phyloP scores from a whole-genome alignment of 2,888 invertebrate genomes.

The Anthophora plumipes region DNA sequence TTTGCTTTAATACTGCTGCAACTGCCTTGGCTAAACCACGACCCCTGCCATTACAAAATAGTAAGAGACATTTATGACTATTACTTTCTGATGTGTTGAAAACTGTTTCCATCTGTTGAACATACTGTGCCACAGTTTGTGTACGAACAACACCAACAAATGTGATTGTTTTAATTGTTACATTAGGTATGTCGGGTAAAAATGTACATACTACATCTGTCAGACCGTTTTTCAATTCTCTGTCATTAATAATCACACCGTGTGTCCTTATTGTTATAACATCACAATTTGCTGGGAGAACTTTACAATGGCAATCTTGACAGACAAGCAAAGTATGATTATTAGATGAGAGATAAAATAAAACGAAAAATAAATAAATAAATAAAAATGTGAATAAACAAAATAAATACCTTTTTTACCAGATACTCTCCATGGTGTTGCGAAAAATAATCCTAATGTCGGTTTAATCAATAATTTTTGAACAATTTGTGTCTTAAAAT shows the following conservation, averaged over 20 bases:
- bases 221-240: conserved; percentile 58
- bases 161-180: conserved; percentile 66
- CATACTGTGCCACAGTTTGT: not conserved
- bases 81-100: conserved; percentile 30
- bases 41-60: conserved; percentile 62
- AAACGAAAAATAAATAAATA: too few species aligned
- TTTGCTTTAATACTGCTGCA: conserved; percentile 43
- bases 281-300: conserved; percentile 73
- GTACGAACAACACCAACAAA: conserved; percentile 20
- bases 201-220: conserved; percentile 65
- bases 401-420: conserved; percentile 20
- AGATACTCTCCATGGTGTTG: not conserved
- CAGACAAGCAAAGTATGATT: conserved; percentile 20
- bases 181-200: conserved; percentile 75
- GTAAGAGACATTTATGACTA: conserved; percentile 72
- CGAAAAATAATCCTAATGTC: conserved; percentile 55
- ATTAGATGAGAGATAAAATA: not conserved
- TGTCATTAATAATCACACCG: conserved; percentile 69
- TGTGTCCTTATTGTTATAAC: conserved; percentile 71
- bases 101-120: conserved; percentile 8
- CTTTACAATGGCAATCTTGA: conserved; percentile 73
- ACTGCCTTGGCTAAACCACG: conserved; percentile 38
- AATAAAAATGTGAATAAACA: not conserved
- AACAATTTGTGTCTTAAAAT: conserved; percentile 9
- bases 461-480: conserved; percentile 60